Conservation (phyloP, 2,113 vertebrate species). For the Octodon degus region DNA sequence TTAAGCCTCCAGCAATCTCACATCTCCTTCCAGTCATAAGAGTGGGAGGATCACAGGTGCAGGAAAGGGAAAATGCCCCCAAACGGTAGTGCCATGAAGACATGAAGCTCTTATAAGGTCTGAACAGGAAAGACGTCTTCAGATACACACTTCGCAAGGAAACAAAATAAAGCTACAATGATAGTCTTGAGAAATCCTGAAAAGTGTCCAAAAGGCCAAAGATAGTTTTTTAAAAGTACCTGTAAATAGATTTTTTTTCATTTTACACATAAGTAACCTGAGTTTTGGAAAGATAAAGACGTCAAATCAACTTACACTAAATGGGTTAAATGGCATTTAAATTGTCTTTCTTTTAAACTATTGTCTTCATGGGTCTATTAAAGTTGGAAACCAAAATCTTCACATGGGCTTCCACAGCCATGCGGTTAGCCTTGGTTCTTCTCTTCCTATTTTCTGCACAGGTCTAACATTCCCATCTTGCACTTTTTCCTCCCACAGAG, state of each 20-base stretch:
- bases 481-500: neutral
- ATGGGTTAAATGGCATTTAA: neutral
- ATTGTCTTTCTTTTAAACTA: neutral
- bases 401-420: neutral
- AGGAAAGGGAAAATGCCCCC: neutral
- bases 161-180: neutral
- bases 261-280: neutral
- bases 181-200: neutral
- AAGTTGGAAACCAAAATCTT: neutral
- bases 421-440: neutral
- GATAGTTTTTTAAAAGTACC: neutral
- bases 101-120: neutral
- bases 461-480: too few species aligned
- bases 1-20: neutral
- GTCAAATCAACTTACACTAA: neutral
- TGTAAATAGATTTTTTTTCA: neutral
- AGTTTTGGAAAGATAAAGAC: neutral
- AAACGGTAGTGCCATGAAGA: neutral
- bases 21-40: neutral
- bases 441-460: neutral
- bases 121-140: neutral
- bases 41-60: rapidly evolving
- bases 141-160: neutral
- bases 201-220: neutral
- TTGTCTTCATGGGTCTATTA: neutral